These are phyloP conservation scores for Lacanobia wlatinum DNA, from an alignment of 2,888 invertebrate species.

Conservation along the genomic window DNA sequence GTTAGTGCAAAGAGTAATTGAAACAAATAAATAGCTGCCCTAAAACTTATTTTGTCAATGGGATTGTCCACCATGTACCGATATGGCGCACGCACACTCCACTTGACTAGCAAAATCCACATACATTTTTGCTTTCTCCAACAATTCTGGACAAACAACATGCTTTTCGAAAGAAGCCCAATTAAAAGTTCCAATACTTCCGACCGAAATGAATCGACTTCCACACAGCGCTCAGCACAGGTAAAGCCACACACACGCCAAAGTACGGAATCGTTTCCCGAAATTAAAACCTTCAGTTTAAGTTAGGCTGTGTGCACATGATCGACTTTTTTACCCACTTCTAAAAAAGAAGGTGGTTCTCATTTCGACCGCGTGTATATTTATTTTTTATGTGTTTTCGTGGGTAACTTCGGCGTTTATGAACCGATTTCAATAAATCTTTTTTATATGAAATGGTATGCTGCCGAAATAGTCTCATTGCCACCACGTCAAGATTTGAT, in stretches of 20 bases:
- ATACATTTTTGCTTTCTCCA: neutral
- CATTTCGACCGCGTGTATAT: no score
- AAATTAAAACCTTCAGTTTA: constrained; percentile 48
- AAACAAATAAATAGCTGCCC: no score
- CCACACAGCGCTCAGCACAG: neutral
- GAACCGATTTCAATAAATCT: no score
- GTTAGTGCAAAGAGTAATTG: no score
- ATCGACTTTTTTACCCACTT: neutral
- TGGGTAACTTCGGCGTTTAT: no score
- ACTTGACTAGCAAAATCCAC: neutral
- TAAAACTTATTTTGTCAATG: no score
- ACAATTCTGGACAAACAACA: constrained; percentile 12
- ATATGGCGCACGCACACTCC: neutral
- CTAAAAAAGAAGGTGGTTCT: no score
- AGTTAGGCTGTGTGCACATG: constrained; percentile 15
- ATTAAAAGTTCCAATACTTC: constrained; percentile 58
- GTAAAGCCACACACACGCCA: constrained; percentile 45
- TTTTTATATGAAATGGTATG: no score
- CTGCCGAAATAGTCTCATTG: no score
- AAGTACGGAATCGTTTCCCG: constrained; percentile 38
- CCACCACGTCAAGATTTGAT: no score
- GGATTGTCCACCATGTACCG: no score
- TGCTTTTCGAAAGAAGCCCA: constrained; percentile 46
- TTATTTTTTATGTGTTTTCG: no score
- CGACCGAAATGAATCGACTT: constrained; percentile 48